Conservation (phyloP, 2,797 vertebrate species). For the Rhinophrynus dorsalis region DNA sequence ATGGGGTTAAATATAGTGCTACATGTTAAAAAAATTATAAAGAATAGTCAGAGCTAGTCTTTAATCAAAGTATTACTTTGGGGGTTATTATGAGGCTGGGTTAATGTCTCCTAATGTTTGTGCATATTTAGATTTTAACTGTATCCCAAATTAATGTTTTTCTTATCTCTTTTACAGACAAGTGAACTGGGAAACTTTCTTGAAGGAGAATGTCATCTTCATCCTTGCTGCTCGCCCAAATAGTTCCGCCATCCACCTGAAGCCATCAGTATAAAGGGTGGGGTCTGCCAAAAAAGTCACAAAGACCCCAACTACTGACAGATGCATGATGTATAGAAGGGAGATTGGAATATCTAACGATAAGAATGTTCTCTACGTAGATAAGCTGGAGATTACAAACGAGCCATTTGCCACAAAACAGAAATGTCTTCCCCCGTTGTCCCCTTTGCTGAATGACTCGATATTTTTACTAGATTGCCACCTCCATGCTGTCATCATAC, state of each 20-base stretch:
- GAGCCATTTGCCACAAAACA: neutral
- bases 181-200: conserved; percentile 83
- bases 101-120: too few species aligned
- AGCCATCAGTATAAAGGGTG: conserved; percentile 75
- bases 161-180: conserved; percentile 65
- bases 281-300: neutral
- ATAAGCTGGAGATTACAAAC: neutral
- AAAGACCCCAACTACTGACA: neutral
- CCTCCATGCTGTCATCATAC: neutral
- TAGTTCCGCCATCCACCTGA: conserved; percentile 88
- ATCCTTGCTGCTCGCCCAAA: conserved; percentile 91
- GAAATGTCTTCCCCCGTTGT: conserved; percentile 19
- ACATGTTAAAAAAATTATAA: too few species aligned
- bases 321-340: conserved; percentile 1
- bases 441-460: conserved; percentile 22
- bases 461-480: conserved; percentile 21
- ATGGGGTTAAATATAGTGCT: too few species aligned
- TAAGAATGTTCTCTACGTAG: neutral
- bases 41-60: too few species aligned
- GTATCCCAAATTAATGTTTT: too few species aligned
- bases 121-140: too few species aligned
- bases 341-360: neutral
- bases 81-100: too few species aligned
- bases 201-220: conserved; percentile 85
- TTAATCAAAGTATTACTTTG: too few species aligned